Percentiles rank a stretch among this genome's conserved stretches.
Evolutionary conservation across 2,113 vertebrate species (phyloP).

Genomic region (Reinhardtius hippoglossoides): DNA sequence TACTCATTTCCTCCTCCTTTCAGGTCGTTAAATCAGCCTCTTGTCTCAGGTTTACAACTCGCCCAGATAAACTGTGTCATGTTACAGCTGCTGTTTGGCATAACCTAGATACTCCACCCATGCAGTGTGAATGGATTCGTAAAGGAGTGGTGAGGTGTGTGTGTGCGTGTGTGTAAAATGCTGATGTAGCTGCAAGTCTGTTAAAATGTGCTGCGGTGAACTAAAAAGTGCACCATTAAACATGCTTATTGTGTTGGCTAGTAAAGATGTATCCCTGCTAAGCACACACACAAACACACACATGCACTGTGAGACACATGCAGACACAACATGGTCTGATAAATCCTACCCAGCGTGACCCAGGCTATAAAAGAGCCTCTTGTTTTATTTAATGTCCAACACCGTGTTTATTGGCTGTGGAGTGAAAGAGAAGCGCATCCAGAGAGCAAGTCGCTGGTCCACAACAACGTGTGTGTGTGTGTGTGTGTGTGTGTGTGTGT

Average conservation of each 20-base stretch:
- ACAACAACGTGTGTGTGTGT: constrained; percentile 36
- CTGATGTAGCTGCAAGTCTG: constrained; percentile 35
- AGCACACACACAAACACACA: constrained; percentile 6
- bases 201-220: constrained; percentile 29
- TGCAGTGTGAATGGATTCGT: constrained; percentile 50
- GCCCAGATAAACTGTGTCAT: constrained; percentile 64
- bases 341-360: constrained; percentile 74
- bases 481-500: constrained; percentile 24
- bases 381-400: constrained; percentile 82
- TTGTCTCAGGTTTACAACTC: constrained; percentile 64
- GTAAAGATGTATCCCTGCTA: constrained; percentile 56
- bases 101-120: constrained; percentile 68
- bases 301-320: not conserved
- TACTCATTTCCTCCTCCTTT: constrained; percentile 31
- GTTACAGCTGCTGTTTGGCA: constrained; percentile 62
- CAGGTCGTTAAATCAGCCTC: constrained; percentile 44
- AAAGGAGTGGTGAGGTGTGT: constrained; percentile 26
- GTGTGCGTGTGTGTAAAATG: constrained; percentile 21
- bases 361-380: constrained; percentile 64
- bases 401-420: constrained; percentile 76
- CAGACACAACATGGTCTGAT: constrained; percentile 64
- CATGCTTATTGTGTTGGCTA: constrained; percentile 33
- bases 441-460: constrained; percentile 45
- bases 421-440: constrained; percentile 66
- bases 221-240: constrained; percentile 19